phyloP scores from a whole-genome alignment of 2,113 vertebrate species.

The Scopus umbretta region DNA sequence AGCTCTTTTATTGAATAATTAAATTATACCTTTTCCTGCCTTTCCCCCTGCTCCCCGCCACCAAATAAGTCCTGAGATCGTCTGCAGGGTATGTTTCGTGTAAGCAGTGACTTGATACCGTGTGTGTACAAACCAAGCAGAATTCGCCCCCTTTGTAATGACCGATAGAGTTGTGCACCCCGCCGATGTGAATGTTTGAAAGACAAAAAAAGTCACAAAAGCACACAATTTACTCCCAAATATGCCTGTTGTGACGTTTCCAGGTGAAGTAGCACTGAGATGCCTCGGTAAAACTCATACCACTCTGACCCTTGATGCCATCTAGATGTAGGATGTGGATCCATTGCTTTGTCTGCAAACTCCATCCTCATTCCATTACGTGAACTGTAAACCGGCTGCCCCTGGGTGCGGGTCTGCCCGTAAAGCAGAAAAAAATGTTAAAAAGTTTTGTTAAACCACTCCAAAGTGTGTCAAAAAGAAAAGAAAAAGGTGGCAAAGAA shows the following conservation, averaged over 20 bases:
- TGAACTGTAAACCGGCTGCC: constrained; percentile 15
- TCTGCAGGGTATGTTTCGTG: not conserved
- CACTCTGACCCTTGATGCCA: not conserved
- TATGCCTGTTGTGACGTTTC: constrained; percentile 34
- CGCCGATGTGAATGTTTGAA: not conserved
- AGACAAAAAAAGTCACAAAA: not conserved
- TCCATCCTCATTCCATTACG: constrained; percentile 7
- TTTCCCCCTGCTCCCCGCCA: constrained; percentile 13
- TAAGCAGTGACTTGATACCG: not conserved
- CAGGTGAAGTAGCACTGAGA: constrained; percentile 26
- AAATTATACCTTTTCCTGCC: constrained; percentile 56
- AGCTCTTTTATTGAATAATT: constrained; percentile 67
- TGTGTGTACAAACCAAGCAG: not conserved
- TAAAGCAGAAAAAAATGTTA: not conserved
- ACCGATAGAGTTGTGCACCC: not conserved
- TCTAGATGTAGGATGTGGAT: not conserved
- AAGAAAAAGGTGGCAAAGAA: constrained; percentile 37
- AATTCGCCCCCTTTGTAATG: not conserved
- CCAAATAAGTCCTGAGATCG: not conserved
- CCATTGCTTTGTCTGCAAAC: constrained; percentile 38
- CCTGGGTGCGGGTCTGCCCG: not conserved
- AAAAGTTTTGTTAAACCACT: not conserved
- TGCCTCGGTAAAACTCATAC: not conserved
- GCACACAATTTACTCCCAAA: constrained; percentile 21
- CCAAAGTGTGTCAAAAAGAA: not conserved